Percentiles rank a stretch among this genome's conserved stretches.
phyloP scores from a whole-genome alignment of 2,797 vertebrate species.

The Uromys caudimaculatus region DNA sequence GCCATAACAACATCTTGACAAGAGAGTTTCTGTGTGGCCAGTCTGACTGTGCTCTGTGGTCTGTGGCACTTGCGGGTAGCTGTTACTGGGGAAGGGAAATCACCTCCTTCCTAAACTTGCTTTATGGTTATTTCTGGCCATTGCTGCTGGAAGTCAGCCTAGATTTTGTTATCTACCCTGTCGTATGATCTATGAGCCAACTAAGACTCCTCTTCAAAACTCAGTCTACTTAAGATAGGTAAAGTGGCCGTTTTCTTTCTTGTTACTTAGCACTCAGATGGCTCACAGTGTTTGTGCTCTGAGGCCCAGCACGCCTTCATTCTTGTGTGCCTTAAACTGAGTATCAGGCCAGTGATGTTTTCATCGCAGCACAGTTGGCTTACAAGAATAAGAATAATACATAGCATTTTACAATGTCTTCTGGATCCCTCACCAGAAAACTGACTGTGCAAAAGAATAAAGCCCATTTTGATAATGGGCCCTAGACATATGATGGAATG shows the following conservation, averaged over 20 bases:
- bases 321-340: neutral
- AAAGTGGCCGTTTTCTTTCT: neutral
- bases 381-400: neutral
- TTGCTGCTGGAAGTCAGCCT: neutral
- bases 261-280: neutral
- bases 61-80: neutral
- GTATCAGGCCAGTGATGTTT: neutral
- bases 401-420: neutral
- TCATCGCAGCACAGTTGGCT: neutral
- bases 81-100: neutral
- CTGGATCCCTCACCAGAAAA: neutral
- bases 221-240: neutral
- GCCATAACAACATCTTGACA: neutral
- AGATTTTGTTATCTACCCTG: neutral
- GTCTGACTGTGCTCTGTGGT: neutral
- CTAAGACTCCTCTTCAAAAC: neutral
- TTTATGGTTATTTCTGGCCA: neutral
- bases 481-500: neutral
- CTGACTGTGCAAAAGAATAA: slow-evolving; percentile 1
- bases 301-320: neutral
- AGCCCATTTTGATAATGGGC: neutral
- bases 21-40: neutral
- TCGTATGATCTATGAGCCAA: neutral
- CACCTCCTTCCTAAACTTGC: neutral
- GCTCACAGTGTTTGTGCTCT: neutral